These are phyloP conservation scores for Trichopria drosophilae DNA, from an alignment of 2,888 invertebrate species.

Conservation along the genomic window DNA sequence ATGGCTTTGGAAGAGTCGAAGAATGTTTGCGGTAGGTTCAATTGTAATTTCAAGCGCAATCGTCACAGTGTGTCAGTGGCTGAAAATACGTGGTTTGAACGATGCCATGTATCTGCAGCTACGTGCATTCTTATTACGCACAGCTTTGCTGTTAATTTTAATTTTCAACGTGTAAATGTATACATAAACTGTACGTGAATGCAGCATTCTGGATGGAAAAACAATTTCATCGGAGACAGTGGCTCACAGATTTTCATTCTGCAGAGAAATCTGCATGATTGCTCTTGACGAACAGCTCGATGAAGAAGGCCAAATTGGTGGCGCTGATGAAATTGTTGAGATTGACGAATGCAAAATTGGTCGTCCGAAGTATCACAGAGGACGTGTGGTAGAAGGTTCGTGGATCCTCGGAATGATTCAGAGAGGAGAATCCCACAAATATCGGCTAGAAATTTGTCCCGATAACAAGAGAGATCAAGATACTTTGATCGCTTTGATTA, in stretches of 20 bases:
- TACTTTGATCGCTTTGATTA: conserved; percentile 10
- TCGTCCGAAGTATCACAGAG: conserved; percentile 19
- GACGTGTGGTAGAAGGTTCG: conserved; percentile 13
- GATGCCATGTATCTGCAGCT: conserved; percentile 8
- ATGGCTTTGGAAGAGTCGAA: conserved; percentile 14
- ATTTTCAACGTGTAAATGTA: too few species aligned
- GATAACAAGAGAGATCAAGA: conserved; percentile 14
- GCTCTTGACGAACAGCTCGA: conserved; percentile 17
- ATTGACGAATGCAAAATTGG: conserved; percentile 25
- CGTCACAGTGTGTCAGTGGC: conserved; percentile 17
- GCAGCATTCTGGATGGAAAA: conserved; percentile 14
- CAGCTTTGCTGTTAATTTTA: conserved; percentile 14
- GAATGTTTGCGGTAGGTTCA: conserved; percentile 13
- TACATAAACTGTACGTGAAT: conserved; percentile 18
- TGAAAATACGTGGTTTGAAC: conserved; percentile 23
- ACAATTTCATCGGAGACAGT: conserved; percentile 15
- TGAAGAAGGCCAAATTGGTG: conserved; percentile 10
- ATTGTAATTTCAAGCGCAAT: conserved; percentile 18
- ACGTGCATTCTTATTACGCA: conserved; percentile 13
- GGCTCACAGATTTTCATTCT: conserved; percentile 23
- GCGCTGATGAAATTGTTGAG: conserved; percentile 14
- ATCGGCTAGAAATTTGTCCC: conserved; percentile 21
- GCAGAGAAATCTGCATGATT: conserved; percentile 20
- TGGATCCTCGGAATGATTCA: conserved; percentile 21
- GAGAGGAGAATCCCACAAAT: conserved; percentile 10